These are phyloP conservation scores for Andrena trimmerana DNA, from an alignment of 2,888 invertebrate genomes.

Conservation along the genomic window DNA sequence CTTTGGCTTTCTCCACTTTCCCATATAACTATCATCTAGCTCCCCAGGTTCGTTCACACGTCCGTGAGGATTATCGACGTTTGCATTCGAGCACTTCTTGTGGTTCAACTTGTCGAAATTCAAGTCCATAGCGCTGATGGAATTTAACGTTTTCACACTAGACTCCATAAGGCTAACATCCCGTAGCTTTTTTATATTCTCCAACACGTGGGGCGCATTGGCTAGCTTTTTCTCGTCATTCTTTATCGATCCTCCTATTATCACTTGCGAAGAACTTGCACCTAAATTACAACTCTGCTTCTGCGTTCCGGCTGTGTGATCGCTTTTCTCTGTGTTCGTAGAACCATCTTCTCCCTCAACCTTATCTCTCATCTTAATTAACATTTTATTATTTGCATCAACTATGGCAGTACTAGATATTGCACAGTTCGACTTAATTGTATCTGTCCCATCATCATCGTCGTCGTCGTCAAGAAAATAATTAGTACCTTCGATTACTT, in stretches of 20 bases:
- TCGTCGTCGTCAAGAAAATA: slow-evolving; percentile 10
- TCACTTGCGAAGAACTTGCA: neutral
- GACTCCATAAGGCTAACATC: slow-evolving; percentile 30
- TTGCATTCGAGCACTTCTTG: slow-evolving; percentile 45
- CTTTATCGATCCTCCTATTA: slow-evolving; percentile 20
- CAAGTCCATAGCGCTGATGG: slow-evolving; percentile 27
- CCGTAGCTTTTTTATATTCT: slow-evolving; percentile 25
- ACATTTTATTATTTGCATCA: slow-evolving; percentile 41
- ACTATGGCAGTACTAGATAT: slow-evolving; percentile 47
- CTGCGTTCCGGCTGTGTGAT: slow-evolving; percentile 11
- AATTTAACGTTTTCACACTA: slow-evolving; percentile 34
- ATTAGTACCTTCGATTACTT: slow-evolving; percentile 6
- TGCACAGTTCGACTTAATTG: slow-evolving; percentile 36
- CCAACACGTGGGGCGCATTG: slow-evolving; percentile 1
- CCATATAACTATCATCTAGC: slow-evolving; percentile 27
- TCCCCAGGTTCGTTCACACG: slow-evolving; percentile 68
- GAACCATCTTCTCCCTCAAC: neutral
- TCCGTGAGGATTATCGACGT: slow-evolving; percentile 75
- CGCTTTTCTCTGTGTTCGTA: neutral
- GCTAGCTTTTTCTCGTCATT: slow-evolving; percentile 41
- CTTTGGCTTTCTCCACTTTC: slow-evolving; percentile 59
- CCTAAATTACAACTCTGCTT: slow-evolving; percentile 4
- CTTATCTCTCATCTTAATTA: slow-evolving; percentile 27
- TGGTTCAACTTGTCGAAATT: slow-evolving; percentile 27
- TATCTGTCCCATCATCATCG: slow-evolving; percentile 6